These are phyloP conservation scores for Capitulum mitella DNA, from an alignment of 2,888 invertebrate genomes.

Conservation along the genomic window DNA sequence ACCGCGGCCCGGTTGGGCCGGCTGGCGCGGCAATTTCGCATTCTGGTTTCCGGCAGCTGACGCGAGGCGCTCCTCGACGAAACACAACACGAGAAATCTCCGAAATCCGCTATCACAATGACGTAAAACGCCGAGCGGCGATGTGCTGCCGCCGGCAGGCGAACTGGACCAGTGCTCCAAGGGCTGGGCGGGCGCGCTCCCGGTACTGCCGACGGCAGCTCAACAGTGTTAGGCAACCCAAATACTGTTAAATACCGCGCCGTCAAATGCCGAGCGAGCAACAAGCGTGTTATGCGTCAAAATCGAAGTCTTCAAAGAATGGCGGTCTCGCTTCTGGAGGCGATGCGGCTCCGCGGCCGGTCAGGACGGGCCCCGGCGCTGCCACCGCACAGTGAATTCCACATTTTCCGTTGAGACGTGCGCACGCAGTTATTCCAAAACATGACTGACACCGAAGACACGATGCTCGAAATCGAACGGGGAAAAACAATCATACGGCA, in stretches of 20 bases:
- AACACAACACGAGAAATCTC: background rate
- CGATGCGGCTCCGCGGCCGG: too few species aligned
- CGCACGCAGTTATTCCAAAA: too few species aligned
- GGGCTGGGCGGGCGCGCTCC: background rate
- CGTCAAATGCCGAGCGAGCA: background rate
- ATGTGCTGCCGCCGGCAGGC: background rate
- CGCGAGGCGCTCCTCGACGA: background rate
- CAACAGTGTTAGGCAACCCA: background rate
- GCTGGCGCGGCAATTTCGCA: background rate
- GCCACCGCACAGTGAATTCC: background rate
- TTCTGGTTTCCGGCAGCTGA: background rate
- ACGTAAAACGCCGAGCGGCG: background rate
- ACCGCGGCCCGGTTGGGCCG: background rate
- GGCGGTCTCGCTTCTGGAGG: background rate
- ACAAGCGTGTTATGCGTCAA: background rate
- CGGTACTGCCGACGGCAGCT: background rate
- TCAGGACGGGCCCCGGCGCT: background rate
- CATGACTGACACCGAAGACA: too few species aligned
- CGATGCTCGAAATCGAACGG: too few species aligned
- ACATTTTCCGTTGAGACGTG: too few species aligned
- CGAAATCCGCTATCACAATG: background rate
- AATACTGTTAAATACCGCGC: slow-evolving; percentile 5
- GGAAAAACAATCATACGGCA: too few species aligned
- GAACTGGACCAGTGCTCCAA: background rate
- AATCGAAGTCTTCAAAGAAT: background rate